Base-by-base conservation (phyloP, 92 coral and sea anemone genomes). In the Epizoanthus ramosus region DNA sequence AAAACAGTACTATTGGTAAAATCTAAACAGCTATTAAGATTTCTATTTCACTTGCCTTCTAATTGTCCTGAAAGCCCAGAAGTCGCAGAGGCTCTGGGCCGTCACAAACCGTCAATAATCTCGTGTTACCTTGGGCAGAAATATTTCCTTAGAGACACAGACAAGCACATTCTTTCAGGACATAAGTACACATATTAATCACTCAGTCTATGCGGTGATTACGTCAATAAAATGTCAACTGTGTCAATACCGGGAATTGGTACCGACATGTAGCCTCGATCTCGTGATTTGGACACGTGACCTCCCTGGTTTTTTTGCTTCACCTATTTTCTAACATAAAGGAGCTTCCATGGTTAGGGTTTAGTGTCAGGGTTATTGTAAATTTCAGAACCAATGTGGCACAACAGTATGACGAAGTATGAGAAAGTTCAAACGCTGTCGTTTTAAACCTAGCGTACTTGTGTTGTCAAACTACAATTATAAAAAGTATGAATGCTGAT, bases 31-130 rank as follows among this genome's bases (percentile, higher is more conserved):
- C 4, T 18, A 12, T 2, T 15, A 35, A 43, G 47, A 43, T 25
- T 37, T 41, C 10, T 13, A 12, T 61, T 77, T 77, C 24, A 77
- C 82, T 63, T 77, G 60, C 82, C 82, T 77, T 60, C 24, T 33
- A 15, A 5, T 12, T 12, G 43, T 15, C 17, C 71, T 14, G 47
- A 19, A 41, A 77, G 66, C 58, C 37, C 28, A 41, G 47, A 10
- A 77, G 17, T 25, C 58, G 58, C 82, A 43, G 14, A 57, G 24
- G 60, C 24, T 33, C 52, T 43, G 52, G 57, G 71, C 57, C 52
- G 25, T 77, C 82, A 63, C 22, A 33, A 77, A 37, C 71, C 23
- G 82, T 4, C 24, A 69, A 22, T 19, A 41, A 39, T 15, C 31
- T 56, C n/a, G 54, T 12, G 15, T 41, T 61, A 37, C 63, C 54